Evolutionary conservation across 2,113 vertebrate genomes (phyloP).

Genomic region (Thryonomys swinderianus): DNA sequence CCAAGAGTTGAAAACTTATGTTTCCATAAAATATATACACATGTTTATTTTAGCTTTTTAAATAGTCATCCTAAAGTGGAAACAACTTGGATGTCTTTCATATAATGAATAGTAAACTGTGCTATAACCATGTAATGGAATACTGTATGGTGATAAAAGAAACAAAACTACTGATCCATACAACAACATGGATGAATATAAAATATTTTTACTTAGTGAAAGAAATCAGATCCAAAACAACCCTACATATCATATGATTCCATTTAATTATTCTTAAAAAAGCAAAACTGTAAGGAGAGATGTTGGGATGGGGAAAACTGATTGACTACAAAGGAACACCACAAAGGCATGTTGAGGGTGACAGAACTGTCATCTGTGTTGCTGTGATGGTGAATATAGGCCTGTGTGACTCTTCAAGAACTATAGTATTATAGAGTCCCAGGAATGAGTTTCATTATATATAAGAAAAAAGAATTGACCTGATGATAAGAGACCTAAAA

Average conservation of each 20-base stretch:
- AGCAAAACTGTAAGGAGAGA: neutral
- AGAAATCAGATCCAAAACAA: neutral
- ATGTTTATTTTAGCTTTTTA: neutral
- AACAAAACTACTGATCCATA: neutral
- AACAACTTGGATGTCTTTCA: neutral
- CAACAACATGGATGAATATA: neutral
- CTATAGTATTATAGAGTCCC: neutral
- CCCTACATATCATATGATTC: neutral
- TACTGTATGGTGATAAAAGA: neutral
- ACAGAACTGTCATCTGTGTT: neutral
- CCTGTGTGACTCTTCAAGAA: neutral
- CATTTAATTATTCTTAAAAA: neutral
- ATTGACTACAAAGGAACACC: neutral
- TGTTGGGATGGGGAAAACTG: neutral
- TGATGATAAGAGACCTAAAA: neutral
- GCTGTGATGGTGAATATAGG: neutral
- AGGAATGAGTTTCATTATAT: neutral
- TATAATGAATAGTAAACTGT: neutral
- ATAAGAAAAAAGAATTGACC: neutral
- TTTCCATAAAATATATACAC: neutral
- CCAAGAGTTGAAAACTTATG: neutral
- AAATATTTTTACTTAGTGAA: neutral
- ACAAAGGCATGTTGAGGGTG: neutral
- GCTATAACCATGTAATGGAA: neutral
- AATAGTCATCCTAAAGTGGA: neutral